These are phyloP conservation scores for Caenorhabditis sp. DNA, from an alignment of 2,888 invertebrate genomes.

Conservation along the genomic window DNA sequence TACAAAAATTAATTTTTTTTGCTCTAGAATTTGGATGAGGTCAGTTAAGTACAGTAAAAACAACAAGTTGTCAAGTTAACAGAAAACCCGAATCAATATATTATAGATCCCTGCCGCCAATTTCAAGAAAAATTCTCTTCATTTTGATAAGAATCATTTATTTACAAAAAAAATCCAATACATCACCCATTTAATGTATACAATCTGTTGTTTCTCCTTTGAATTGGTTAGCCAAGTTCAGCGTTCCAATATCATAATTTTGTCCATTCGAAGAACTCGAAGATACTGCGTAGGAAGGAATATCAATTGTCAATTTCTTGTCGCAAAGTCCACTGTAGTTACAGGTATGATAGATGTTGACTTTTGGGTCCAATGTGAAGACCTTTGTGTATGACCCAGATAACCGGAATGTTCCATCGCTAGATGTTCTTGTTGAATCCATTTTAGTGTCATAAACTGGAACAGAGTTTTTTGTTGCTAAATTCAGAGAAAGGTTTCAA, in stretches of 20 bases:
- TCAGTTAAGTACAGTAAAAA: too few species aligned
- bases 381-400: slow-evolving; percentile 52
- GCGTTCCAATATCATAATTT: slow-evolving; percentile 53
- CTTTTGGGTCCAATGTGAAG: slow-evolving; percentile 48
- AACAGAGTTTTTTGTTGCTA: too few species aligned
- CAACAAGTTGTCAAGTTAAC: too few species aligned
- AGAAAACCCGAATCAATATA: too few species aligned
- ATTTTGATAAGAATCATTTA: not conserved
- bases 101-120: too few species aligned
- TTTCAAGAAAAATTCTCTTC: too few species aligned
- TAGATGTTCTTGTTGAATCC: slow-evolving; percentile 35
- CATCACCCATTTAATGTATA: slow-evolving; percentile 29
- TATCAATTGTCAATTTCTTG: slow-evolving; percentile 55
- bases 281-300: slow-evolving; percentile 51
- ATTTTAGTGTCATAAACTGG: slow-evolving; percentile 47
- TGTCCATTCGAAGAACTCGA: slow-evolving; percentile 41
- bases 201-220: slow-evolving; percentile 55
- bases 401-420: slow-evolving; percentile 48
- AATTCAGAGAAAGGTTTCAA: too few species aligned
- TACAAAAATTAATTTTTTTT: too few species aligned
- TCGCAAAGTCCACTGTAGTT: slow-evolving; percentile 55
- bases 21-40: too few species aligned
- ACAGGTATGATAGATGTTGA: slow-evolving; percentile 59
- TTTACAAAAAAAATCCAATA: not conserved
- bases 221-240: slow-evolving; percentile 56